Evolutionary conservation across 2,888 invertebrate species (phyloP).

Genomic region (Perdita meconis): DNA sequence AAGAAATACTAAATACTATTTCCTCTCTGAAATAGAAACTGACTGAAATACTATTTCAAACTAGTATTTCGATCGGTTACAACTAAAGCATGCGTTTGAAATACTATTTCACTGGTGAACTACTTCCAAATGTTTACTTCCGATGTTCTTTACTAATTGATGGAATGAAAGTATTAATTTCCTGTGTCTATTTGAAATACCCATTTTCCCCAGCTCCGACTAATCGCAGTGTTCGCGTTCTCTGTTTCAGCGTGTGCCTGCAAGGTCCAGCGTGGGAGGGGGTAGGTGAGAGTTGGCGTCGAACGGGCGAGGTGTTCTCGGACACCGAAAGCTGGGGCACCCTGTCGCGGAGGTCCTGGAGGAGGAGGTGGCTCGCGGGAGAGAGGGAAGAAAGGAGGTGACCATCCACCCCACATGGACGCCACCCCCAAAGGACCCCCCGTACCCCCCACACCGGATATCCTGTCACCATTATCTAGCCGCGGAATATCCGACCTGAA

Average conservation of each 20-base stretch:
- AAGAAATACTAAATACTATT: too few relatives aligned
- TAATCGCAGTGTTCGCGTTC: not conserved
- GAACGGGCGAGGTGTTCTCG: slow-evolving; percentile 65
- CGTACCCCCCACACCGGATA: slow-evolving; percentile 78
- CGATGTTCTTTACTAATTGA: too few relatives aligned
- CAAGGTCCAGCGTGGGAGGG: slow-evolving; percentile 68
- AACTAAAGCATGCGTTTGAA: too few relatives aligned
- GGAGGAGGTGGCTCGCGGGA: slow-evolving; percentile 66
- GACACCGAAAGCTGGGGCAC: slow-evolving; percentile 74
- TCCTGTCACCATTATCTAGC: slow-evolving; percentile 74
- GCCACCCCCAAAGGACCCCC: slow-evolving; percentile 79
- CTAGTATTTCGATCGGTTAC: too few relatives aligned
- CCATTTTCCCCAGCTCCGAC: too few relatives aligned
- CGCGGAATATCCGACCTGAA: slow-evolving; percentile 80
- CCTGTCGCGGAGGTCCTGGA: slow-evolving; percentile 73
- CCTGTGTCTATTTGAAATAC: too few relatives aligned
- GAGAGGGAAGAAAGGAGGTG: slow-evolving; percentile 77
- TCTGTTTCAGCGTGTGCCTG: slow-evolving; percentile 69
- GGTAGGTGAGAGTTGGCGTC: slow-evolving; percentile 60
- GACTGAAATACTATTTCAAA: too few relatives aligned
- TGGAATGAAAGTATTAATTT: too few relatives aligned
- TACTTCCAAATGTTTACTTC: too few relatives aligned
- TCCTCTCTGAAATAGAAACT: too few relatives aligned
- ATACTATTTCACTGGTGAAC: too few relatives aligned
- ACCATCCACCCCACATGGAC: slow-evolving; percentile 83